phyloP scores from a whole-genome alignment of 2,113 vertebrate genomes.

The Hydrolagus affinis region DNA sequence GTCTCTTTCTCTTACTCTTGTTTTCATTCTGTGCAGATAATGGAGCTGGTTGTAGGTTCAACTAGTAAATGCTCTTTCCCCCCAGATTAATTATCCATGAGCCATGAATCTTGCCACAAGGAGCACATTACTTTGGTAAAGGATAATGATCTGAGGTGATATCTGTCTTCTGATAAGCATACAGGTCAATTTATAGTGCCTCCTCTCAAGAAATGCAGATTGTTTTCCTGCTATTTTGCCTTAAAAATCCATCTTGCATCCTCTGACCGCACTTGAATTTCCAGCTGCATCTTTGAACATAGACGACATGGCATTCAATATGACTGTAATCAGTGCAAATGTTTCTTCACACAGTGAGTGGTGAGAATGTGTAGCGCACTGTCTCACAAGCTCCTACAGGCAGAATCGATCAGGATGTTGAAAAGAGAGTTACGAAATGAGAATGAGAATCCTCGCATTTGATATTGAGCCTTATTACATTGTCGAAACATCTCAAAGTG shows the following conservation, averaged over 20 bases:
- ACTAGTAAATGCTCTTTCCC: not conserved
- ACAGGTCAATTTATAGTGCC: not conserved
- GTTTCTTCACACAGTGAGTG: too few species aligned
- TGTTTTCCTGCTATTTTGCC: not conserved
- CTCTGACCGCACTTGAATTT: not conserved
- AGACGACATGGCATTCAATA: too few species aligned
- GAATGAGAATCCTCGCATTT: too few species aligned
- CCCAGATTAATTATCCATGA: not conserved
- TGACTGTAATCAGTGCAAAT: too few species aligned
- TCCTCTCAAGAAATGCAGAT: not conserved
- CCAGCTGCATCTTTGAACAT: too few species aligned
- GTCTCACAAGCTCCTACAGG: too few species aligned
- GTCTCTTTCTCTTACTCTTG: not conserved
- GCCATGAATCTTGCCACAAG: not conserved
- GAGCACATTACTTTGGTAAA: not conserved
- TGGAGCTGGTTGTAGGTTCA: not conserved
- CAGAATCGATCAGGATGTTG: too few species aligned
- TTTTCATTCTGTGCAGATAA: not conserved
- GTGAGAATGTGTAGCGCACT: too few species aligned
- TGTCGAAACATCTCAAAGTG: too few species aligned
- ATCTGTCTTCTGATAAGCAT: not conserved
- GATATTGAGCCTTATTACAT: too few species aligned
- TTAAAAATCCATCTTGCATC: not conserved
- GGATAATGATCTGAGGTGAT: not conserved
- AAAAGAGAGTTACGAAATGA: too few species aligned